Conservation (phyloP, 1,140 invertebrate genomes). For the Drosophila setifemur region DNA sequence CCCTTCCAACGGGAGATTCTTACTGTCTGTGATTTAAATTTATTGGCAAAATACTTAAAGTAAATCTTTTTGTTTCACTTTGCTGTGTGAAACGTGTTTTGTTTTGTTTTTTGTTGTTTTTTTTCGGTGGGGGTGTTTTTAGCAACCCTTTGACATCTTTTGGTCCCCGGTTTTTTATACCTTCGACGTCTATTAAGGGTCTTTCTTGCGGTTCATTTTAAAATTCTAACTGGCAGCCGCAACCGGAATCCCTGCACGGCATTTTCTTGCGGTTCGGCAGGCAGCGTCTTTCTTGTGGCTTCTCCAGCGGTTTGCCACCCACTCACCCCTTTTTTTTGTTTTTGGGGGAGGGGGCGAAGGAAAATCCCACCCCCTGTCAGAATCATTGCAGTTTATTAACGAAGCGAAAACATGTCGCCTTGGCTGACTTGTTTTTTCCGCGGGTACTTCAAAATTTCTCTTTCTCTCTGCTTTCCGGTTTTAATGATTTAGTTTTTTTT, state of each 20-base stretch:
- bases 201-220: constrained; percentile 50
- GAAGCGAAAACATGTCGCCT: constrained; percentile 73
- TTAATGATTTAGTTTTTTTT: constrained; percentile 64
- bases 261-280: constrained; percentile 56
- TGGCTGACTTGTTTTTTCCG: constrained; percentile 51
- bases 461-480: constrained; percentile 23
- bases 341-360: too few species aligned
- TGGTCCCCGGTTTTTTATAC: constrained; percentile 30
- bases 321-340: constrained; percentile 2
- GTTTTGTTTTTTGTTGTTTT: too few species aligned
- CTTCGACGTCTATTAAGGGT: constrained; percentile 53
- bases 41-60: constrained; percentile 81
- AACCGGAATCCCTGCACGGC: constrained; percentile 36
- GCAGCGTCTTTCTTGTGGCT: constrained; percentile 57
- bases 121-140: constrained; percentile 9
- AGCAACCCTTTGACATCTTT: constrained; percentile 68
- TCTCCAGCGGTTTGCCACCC: constrained; percentile 1
- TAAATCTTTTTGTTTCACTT: constrained; percentile 59
- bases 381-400: constrained; percentile 76
- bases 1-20: constrained; percentile 1
- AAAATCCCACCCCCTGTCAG: constrained; percentile 11
- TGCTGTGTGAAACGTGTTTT: constrained; percentile 15
- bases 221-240: constrained; percentile 52
- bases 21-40: constrained; percentile 77
- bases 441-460: constrained; percentile 25